A percentile compares a stretch with the other conserved stretches of the same genome.
Evolutionary conservation across 2,113 vertebrate species (phyloP).

Genomic region (Isurus oxyrinchus): DNA sequence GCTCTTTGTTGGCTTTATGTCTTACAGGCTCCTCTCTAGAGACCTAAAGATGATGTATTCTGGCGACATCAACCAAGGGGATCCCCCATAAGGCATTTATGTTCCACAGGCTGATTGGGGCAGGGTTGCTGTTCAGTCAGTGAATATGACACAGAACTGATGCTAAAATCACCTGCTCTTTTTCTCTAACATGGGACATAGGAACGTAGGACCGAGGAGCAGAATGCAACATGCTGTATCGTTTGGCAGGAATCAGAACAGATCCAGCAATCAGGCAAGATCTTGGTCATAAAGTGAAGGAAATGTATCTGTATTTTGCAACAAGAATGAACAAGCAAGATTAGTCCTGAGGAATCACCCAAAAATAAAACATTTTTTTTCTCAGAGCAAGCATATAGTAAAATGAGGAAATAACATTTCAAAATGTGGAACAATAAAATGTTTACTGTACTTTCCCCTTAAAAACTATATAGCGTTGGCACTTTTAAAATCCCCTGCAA

Average conservation of each 20-base stretch:
- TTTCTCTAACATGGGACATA: background rate
- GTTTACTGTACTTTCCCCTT: background rate
- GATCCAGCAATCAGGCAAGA: background rate
- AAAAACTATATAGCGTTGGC: background rate
- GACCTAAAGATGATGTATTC: background rate
- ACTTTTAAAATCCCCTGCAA: background rate
- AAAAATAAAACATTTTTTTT: background rate
- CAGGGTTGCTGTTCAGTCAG: background rate
- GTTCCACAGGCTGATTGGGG: background rate
- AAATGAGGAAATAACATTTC: background rate
- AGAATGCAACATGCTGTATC: background rate
- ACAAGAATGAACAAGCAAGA: background rate
- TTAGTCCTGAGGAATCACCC: background rate
- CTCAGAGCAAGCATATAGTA: background rate
- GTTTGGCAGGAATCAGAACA: background rate
- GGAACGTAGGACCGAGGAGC: too few species aligned
- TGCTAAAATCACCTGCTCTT: background rate
- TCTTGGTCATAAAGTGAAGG: background rate
- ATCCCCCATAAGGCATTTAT: background rate
- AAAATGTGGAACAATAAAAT: background rate
- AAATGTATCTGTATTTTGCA: background rate
- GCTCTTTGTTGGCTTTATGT: background rate
- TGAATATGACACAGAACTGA: background rate
- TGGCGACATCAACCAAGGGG: background rate
- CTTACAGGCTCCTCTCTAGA: background rate